phyloP scores from a whole-genome alignment of 2,888 invertebrate species.

The Spialia ferax region DNA sequence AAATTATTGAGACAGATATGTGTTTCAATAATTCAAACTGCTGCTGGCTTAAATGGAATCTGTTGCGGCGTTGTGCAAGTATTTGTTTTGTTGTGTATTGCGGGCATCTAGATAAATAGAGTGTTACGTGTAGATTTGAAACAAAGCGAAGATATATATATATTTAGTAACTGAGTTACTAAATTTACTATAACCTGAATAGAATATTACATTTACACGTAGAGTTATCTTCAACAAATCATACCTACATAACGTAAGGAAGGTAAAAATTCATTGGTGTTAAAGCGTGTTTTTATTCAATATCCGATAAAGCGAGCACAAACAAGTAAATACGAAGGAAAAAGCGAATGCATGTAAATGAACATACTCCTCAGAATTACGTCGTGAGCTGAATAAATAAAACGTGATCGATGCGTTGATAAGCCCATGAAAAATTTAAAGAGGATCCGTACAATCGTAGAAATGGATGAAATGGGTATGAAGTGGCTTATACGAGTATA shows the following conservation, averaged over 20 bases:
- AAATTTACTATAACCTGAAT: neutral
- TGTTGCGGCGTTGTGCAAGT: slow-evolving; percentile 32
- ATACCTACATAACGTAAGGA: slow-evolving; percentile 39
- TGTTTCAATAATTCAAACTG: slow-evolving; percentile 39
- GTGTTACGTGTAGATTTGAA: neutral
- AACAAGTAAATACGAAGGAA: slow-evolving; percentile 70
- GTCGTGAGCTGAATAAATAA: slow-evolving; percentile 80
- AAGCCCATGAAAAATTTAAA: slow-evolving; percentile 78
- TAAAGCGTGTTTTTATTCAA: slow-evolving; percentile 63
- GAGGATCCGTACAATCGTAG: slow-evolving; percentile 65
- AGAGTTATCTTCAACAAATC: slow-evolving; percentile 48
- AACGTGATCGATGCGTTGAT: slow-evolving; percentile 79
- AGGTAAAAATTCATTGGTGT: slow-evolving; percentile 54
- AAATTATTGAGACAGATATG: slow-evolving; percentile 42
- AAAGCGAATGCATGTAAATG: slow-evolving; percentile 77
- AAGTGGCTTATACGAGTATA: slow-evolving; percentile 56
- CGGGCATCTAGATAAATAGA: slow-evolving; percentile 7
- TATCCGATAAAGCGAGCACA: slow-evolving; percentile 66
- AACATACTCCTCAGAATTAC: slow-evolving; percentile 76
- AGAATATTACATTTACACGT: slow-evolving; percentile 5
- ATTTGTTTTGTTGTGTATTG: slow-evolving; percentile 34
- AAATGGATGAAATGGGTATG: slow-evolving; percentile 63
- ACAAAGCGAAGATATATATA: neutral
- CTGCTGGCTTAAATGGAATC: slow-evolving; percentile 38
- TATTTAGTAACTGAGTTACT: neutral